Base-by-base conservation (phyloP, 2,888 invertebrate genomes). In the Halictus ligatus region DNA sequence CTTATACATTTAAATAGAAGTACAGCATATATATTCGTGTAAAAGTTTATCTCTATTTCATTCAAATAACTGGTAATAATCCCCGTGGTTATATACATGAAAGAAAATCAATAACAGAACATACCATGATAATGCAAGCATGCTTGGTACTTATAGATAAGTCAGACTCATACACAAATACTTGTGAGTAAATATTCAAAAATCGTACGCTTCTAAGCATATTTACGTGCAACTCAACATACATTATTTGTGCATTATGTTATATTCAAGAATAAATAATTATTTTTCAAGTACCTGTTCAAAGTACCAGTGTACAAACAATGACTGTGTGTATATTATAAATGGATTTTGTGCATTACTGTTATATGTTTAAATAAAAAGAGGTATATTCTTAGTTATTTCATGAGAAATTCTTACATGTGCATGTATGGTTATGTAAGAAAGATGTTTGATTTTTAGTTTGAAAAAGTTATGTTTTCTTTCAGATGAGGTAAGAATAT, bases 91-190 rank as follows among this genome's bases (percentile, higher is more conserved):
- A 91, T 88, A 86, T 83, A 81, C 58, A 71, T 83, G 80, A 81
- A 78, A 86, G 90, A 91, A 93, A 92, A 94, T 94, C 94, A 93
- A 94, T 94, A 93, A 90, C 89, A 87, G 89, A 87, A 85, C 89
- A 80, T 91, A 84, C 89, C 86, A 91, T 90, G 91, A 89, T 92
- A 91, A 90, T 89, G 87, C 82, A 81, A 89, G 83, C 89, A 90
- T 88, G 91, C 92, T 94, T 93, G 93, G 93, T 94, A 93, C 93
- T 94, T 93, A 93, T 89, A 91, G 89, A 90, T 82, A 84, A 88
- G 87, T 84, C 83, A 82, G 73, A 81, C 58, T 77, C 80, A 75
- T 46, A 81, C 76, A 74, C 58, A 69, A 80, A 86, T 83, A 88
- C 81, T 71, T 84, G 90, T 90, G 69, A 84, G 80, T 85, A 84